phyloP scores from a whole-genome alignment of 1,140 invertebrate species.

The Dysdera silvatica region DNA sequence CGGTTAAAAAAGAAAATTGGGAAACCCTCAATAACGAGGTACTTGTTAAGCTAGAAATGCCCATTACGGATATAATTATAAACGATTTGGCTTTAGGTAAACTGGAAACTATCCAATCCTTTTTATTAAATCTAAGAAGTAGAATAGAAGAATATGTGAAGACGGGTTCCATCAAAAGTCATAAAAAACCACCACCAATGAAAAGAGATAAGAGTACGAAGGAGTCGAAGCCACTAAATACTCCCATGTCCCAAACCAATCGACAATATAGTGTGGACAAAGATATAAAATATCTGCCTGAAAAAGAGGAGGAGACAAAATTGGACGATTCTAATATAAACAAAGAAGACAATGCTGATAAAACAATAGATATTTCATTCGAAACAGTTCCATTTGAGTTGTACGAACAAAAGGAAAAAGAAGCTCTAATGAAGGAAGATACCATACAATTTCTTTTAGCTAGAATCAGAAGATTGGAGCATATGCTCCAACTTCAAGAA shows the following conservation, averaged over 20 bases:
- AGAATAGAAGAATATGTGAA: conserved; percentile 2
- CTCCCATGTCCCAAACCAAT: neutral
- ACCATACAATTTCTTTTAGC: conserved; percentile 9
- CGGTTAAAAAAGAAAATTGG: conserved; percentile 12
- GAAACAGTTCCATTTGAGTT: conserved; percentile 3
- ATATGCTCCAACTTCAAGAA: conserved; percentile 1
- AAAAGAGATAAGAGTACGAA: neutral
- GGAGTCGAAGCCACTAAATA: neutral
- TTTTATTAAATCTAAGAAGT: neutral
- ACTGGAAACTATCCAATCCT: conserved; percentile 1
- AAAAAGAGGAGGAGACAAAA: neutral
- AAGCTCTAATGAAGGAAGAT: neutral
- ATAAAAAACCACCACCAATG: too few species aligned
- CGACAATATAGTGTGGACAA: neutral
- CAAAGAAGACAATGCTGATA: neutral
- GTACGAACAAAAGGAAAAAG: conserved; percentile 7
- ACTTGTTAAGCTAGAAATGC: conserved; percentile 7
- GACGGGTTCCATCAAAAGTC: neutral
- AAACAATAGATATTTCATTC: neutral
- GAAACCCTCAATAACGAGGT: conserved; percentile 3
- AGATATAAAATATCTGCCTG: neutral
- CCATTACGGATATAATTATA: neutral
- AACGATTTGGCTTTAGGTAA: neutral
- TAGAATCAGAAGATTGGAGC: neutral
- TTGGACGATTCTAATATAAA: neutral